Evolutionary conservation across 2,888 invertebrate genomes (phyloP), one percentile per base, ranked within the genome.

Genomic region (Drosophila kuntzei): DNA sequence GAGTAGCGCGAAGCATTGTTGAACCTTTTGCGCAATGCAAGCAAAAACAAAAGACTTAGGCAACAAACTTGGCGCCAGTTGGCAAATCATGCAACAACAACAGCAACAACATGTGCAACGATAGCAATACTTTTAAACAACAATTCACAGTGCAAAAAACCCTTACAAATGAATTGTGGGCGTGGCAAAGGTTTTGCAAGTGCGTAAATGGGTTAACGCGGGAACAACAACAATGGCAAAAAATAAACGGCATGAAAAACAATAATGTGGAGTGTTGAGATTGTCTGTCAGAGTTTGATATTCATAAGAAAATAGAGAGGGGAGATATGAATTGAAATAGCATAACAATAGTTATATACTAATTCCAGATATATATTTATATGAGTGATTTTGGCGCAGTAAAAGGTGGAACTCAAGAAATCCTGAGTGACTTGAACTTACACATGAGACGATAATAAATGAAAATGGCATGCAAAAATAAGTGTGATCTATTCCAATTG

Each of bases 11-110:
- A 9, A 12, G 34, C 39, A 32, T 37, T 32, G 18, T 29, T 32
- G 25, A 71, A 78, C 55, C 71, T 61, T 81, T 88, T 82, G 69
- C 87, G 69, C 87, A 86, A 79, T 46, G 29, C 36, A 32, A 39
- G 14, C 53, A 41, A 39, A 80, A 50, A 84, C 85, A 84, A 89
- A 89, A 89, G 89, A 83, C 83, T 83, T 84, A 69, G 85, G 83
- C 85, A 83, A 83, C 89, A 72, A 89, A 84, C 83, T 87, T 71
- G 83, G 84, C 68, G 87, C 87, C 85, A 84, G 70, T 78, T 87
- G 86, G 71, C 81, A 87, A 68, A 73, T 71, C 86, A 75, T 70
- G 76, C 84, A 88, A 71, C 65, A 78, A 37, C 49, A 47, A 14
- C 58, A 58, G 41, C 54, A 54, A 39, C 22, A 37, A 34, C 29